Base-by-base conservation (phyloP, 64 coral and sea anemone species). In the Pocillopora damicornis region DNA sequence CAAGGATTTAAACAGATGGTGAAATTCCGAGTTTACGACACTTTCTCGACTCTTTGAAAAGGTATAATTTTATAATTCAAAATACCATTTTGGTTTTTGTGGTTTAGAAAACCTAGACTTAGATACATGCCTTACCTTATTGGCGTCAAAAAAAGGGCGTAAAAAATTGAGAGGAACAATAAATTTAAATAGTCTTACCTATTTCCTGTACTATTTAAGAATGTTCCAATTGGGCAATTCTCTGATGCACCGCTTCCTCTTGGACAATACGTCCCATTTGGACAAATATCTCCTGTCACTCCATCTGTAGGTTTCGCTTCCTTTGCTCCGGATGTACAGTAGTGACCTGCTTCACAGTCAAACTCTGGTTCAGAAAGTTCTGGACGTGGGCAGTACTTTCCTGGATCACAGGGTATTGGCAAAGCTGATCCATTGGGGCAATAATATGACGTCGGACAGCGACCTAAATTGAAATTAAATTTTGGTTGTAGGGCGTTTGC, bases 341-440 rank as follows among this genome's bases (percentile, higher is more conserved):
- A 99, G 74, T 90, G 86, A 5, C 97, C 97, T 69, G 89, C 97
- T 59, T 95, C 94, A 79, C 97, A 99, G 30, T 99, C 90, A 80
- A 75, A 95, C 11, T 86, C 87, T 61, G 97, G 97, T 77, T 88
- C 85, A 68, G 77, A 77, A 6, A 99, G 84, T 37, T 89, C 90
- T 73, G 75, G 25, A 11, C 76, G 71, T 77, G 81, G 75, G 76
- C 97, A 99, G 57, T 88, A 99, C 18, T 89, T 91, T 35, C 97
- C 97, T 35, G 87, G 90, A 61, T 99, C 97, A 78, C 97, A 99
- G 4, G 61, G 73, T 74, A 59, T 88, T 8, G 97, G 93, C 78
- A 84, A 80, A 18, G 90, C 88, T 63, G 97, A 95, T 58, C 94
- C 94, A 68, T 92, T 95, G 14, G 97, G 97, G 38, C 97, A 99